phyloP scores from a whole-genome alignment of 2,113 vertebrate species.

The Lycaon pictus region DNA sequence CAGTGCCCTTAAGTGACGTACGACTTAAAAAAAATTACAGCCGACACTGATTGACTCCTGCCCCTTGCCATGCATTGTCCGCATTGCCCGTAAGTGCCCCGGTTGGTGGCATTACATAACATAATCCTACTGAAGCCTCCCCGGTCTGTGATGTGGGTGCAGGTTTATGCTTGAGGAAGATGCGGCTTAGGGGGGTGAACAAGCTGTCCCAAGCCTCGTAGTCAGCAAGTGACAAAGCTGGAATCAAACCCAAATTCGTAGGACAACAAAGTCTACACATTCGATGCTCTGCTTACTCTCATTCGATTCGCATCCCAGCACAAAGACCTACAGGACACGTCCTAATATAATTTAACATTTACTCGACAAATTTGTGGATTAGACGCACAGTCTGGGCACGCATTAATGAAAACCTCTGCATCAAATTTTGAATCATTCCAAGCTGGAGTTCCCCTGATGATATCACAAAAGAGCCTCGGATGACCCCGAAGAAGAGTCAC shows the following conservation, averaged over 20 bases:
- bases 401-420: not conserved
- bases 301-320: not conserved
- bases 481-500: conserved; percentile 65
- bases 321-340: not conserved
- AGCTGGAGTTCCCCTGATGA: conserved; percentile 71
- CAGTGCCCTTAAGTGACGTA: not conserved
- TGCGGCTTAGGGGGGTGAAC: not conserved
- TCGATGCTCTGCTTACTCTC: not conserved
- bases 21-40: not conserved
- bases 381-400: not conserved
- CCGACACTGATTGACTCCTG: not conserved
- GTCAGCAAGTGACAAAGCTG: not conserved
- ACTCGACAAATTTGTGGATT: not conserved
- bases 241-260: not conserved
- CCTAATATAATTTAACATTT: not conserved
- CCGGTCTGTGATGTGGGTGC: not conserved
- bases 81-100: not conserved
- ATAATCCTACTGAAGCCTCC: not conserved
- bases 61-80: not conserved
- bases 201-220: not conserved
- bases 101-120: not conserved
- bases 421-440: conserved; percentile 63
- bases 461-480: conserved; percentile 33
- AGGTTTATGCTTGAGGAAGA: conserved; percentile 4
- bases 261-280: not conserved